phyloP scores from a whole-genome alignment of 2,113 vertebrate species.

The human region DNA sequence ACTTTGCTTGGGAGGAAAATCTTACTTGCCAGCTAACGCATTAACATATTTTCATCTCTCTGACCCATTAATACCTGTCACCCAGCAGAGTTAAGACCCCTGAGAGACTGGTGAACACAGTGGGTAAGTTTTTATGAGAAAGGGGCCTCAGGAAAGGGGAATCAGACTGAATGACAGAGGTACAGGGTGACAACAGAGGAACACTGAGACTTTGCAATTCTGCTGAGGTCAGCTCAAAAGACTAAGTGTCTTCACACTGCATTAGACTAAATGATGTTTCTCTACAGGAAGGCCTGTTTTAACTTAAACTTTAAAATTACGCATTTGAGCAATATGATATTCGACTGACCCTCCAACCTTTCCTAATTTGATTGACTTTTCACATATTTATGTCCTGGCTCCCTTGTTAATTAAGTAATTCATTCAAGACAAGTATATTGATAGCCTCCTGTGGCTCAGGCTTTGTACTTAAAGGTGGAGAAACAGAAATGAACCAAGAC shows the following conservation, averaged over 20 bases:
- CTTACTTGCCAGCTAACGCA: neutral
- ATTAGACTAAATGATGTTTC: neutral
- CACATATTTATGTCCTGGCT: conserved; percentile 18
- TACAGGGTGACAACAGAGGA: neutral
- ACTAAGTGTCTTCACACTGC: neutral
- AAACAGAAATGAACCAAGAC: neutral
- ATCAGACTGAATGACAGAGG: neutral
- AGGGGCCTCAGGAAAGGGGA: neutral
- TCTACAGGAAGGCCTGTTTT: neutral
- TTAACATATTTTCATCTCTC: conserved; percentile 49
- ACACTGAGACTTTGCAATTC: neutral
- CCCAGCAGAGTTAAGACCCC: neutral
- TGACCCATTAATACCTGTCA: conserved; percentile 50
- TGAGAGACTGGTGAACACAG: neutral
- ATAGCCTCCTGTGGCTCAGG: neutral
- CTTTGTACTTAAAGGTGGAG: neutral
- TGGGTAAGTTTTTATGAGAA: neutral
- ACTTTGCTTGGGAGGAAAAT: conserved; percentile 22
- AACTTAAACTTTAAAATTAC: conserved; percentile 41
- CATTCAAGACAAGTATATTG: neutral
- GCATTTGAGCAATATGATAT: conserved; percentile 15
- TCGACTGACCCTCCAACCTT: neutral
- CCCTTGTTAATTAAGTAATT: conserved; percentile 30
- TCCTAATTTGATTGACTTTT: conserved; percentile 45
- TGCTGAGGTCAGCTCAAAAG: neutral